These are phyloP conservation scores for Ectobius pallidus DNA, from an alignment of 2,888 invertebrate genomes.

Conservation along the genomic window DNA sequence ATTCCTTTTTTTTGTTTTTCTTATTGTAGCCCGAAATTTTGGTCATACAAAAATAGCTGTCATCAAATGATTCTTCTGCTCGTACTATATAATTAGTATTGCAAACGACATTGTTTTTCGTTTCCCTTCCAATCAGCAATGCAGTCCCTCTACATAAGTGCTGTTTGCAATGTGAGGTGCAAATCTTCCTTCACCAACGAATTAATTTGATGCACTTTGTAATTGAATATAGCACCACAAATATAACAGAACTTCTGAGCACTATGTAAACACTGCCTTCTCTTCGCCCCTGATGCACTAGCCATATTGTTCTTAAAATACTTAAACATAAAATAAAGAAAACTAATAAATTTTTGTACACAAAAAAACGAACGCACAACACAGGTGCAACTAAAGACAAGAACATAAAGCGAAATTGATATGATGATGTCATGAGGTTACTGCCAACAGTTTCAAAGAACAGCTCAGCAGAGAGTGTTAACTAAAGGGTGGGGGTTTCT, in stretches of 20 bases:
- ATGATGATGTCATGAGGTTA: too few species aligned
- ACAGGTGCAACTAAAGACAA: too few species aligned
- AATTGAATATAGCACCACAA: constrained; percentile 5
- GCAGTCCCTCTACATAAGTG: background rate
- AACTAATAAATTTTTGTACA: background rate
- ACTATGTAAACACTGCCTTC: background rate
- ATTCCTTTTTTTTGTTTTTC: background rate
- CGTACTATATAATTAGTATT: background rate
- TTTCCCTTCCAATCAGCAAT: background rate
- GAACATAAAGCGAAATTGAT: too few species aligned
- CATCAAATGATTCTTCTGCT: background rate
- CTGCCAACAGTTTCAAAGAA: too few species aligned
- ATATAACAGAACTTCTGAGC: background rate
- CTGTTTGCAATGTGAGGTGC: background rate
- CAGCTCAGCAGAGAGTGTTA: too few species aligned
- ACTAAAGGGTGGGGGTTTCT: too few species aligned
- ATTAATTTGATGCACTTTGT: background rate
- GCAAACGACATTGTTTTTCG: background rate
- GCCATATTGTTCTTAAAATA: background rate
- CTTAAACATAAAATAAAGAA: too few species aligned
- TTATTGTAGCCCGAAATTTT: background rate
- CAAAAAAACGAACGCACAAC: too few species aligned
- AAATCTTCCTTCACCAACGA: background rate
- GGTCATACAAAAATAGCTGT: background rate
- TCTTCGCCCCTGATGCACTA: background rate